Evolutionary conservation across 2,113 vertebrate genomes (phyloP), one percentile per base, ranked within the genome.

Genomic region (Lycocorax pyrrhopterus): DNA sequence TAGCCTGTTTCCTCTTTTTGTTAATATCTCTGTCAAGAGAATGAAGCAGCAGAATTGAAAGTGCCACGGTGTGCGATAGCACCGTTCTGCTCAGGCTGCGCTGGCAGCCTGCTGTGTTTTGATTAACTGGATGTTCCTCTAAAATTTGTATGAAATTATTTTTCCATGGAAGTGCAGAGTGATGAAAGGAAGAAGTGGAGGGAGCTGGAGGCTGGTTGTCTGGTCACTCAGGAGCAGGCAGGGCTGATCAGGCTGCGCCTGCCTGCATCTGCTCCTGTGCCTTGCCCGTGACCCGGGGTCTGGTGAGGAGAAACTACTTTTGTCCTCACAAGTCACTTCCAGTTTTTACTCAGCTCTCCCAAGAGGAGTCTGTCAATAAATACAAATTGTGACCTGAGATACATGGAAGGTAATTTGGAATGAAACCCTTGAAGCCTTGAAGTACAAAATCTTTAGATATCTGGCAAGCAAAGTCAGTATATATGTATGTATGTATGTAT

Each of bases 21-120:
- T 96, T 97, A 97, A 93, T 96, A 88, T 96, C 79, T 93, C 90
- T 93, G 93, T 93, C 93, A 92, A 80, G 91, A 88, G 90, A 91
- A 96, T 27, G 92, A 96, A 95, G 95, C 64, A 73, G 83, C 77
- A 90, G 93, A 96, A 97, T 96, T 95, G 92, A 41, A 96, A 94
- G 68, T 91, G 92, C 87, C 87, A 44, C 7, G 43, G 63, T 88
- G 85, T 94, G 80, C 56, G 68, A 94, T 90, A 88, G 79, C 91
- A 93, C 79, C 3, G 6, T 69, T 87, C 93, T 94, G 63, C 84
- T 93, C 81, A 89, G 78, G 47, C 74, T 91, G 89, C 0, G 1
- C 74, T 66, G 82, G 92, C 87, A 91, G 87, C 52, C 69, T 75
- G 82, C 87, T 84, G 79, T 80, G 90, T 93, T 96, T 96, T 95